A percentile compares a stretch with the other conserved stretches of the same genome.
Conservation (phyloP, 1,140 invertebrate genomes). For the Ylistrum balloti region DNA sequence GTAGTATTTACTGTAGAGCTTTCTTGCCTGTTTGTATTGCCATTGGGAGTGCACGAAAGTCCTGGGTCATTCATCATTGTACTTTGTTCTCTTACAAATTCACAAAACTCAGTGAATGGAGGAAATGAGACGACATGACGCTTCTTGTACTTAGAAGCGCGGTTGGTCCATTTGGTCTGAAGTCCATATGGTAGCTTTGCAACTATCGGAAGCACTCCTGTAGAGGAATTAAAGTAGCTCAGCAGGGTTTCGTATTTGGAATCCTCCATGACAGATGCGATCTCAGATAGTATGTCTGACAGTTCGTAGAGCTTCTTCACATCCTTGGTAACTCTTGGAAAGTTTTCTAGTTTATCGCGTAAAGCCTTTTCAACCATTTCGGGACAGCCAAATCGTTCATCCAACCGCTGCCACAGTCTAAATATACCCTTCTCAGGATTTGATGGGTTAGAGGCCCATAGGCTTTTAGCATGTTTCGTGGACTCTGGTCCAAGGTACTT, state of each 20-base stretch:
- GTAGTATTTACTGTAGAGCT: no score
- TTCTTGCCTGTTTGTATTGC: no score
- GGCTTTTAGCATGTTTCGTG: conserved; percentile 53
- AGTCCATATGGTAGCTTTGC: conserved; percentile 59
- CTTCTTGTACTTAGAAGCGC: conserved; percentile 57
- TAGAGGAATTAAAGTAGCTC: conserved; percentile 61
- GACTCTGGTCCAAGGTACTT: conserved; percentile 63
- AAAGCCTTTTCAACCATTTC: conserved; percentile 53
- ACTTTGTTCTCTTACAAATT: conserved; percentile 58
- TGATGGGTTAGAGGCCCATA: conserved; percentile 46
- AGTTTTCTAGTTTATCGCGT: conserved; percentile 49
- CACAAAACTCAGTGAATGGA: conserved; percentile 54
- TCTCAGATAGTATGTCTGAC: conserved; percentile 55
- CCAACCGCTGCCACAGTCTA: conserved; percentile 52
- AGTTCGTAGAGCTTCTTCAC: conserved; percentile 58
- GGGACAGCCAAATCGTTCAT: conserved; percentile 61
- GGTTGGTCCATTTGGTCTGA: conserved; percentile 61
- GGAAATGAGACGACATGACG: conserved; percentile 52
- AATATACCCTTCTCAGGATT: conserved; percentile 46
- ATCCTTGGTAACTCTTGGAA: conserved; percentile 54
- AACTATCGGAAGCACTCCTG: conserved; percentile 59
- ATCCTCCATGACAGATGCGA: conserved; percentile 56
- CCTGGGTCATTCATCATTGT: conserved; percentile 60
- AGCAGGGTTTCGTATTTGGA: conserved; percentile 48
- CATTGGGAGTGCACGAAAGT: conserved; percentile 45